phyloP scores from a whole-genome alignment of 2,888 invertebrate genomes.

The Tipula unca region DNA sequence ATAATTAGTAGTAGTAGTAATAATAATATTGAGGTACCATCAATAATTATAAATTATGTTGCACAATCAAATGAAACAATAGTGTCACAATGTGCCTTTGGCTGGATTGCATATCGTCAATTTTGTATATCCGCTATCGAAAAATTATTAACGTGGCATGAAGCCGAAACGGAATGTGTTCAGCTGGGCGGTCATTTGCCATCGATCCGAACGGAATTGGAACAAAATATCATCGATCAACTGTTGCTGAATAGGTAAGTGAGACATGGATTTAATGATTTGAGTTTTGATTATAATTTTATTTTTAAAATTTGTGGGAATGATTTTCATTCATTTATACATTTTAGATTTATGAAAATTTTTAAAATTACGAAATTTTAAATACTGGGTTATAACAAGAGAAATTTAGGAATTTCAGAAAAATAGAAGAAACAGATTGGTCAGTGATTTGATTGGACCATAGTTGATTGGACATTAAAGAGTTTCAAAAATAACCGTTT shows the following conservation, averaged over 20 bases:
- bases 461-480: no score
- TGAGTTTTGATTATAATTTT: no score
- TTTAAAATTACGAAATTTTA: no score
- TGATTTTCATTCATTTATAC: no score
- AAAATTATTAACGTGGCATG: slow-evolving; percentile 52
- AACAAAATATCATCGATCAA: slow-evolving; percentile 55
- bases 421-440: no score
- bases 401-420: no score
- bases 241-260: slow-evolving; percentile 56
- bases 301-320: not conserved
- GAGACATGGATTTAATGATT: no score
- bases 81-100: slow-evolving; percentile 59
- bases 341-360: no score
- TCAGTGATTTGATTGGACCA: no score
- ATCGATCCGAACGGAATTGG: slow-evolving; percentile 54
- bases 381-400: no score
- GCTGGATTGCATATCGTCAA: slow-evolving; percentile 58
- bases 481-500: no score
- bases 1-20: not conserved
- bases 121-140: slow-evolving; percentile 58
- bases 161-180: slow-evolving; percentile 58
- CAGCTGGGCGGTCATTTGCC: slow-evolving; percentile 58
- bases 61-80: slow-evolving; percentile 53
- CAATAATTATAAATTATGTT: slow-evolving; percentile 54
- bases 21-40: slow-evolving; percentile 39